These are phyloP conservation scores for Struthidea cinerea DNA, from an alignment of 2,113 vertebrate genomes.

Conservation along the genomic window DNA sequence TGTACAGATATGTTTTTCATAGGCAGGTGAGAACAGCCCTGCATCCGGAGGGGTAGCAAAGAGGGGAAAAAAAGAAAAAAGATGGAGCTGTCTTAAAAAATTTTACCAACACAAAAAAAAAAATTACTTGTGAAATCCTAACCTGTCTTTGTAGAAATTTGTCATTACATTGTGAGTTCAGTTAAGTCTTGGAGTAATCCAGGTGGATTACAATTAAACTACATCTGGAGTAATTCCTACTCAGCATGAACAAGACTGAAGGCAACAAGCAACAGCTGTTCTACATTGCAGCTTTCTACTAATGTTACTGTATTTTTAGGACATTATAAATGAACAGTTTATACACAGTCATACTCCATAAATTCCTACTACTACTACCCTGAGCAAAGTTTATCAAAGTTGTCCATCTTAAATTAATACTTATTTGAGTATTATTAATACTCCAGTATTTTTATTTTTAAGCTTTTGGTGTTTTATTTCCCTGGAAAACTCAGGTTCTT, in stretches of 20 bases:
- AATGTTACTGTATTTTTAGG: background rate
- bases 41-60: background rate
- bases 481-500: background rate
- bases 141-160: background rate
- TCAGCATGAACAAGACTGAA: background rate
- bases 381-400: background rate
- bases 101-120: background rate
- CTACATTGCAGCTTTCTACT: background rate
- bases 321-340: background rate
- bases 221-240: background rate
- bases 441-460: background rate
- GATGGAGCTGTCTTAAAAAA: background rate
- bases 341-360: background rate
- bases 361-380: background rate
- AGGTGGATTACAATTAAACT: background rate
- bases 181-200: background rate
- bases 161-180: background rate
- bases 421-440: background rate
- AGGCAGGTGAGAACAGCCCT: background rate
- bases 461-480: background rate
- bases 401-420: background rate
- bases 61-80: fast-evolving
- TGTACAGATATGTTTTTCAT: background rate
- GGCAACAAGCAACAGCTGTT: background rate
- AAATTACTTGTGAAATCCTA: background rate